Conservation (phyloP, 2,888 invertebrate genomes). For the Cryptocephalus moraei region DNA sequence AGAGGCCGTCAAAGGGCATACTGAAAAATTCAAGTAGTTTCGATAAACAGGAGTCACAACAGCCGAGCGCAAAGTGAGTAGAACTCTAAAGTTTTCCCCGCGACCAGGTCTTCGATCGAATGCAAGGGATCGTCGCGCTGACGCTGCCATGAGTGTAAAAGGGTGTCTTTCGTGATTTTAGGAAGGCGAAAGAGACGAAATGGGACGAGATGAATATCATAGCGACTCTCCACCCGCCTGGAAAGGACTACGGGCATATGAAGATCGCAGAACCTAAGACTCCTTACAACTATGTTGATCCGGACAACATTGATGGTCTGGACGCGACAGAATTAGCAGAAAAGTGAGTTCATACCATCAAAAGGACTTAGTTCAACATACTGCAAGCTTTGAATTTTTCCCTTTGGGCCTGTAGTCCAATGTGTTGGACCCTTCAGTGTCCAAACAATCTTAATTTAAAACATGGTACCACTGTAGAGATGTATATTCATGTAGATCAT, state of each 20-base stretch:
- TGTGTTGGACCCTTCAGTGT: no score
- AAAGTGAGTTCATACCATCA: conserved; percentile 44
- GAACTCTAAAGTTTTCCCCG: background rate
- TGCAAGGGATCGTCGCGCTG: no score
- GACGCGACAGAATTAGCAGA: conserved; percentile 67
- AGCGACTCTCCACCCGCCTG: conserved; percentile 93
- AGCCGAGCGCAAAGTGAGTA: conserved; percentile 21
- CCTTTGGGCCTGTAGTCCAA: no score
- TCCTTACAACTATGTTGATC: conserved; percentile 58
- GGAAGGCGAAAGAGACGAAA: conserved; percentile 54
- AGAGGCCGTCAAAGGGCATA: conserved; percentile 82
- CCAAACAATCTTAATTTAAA: no score
- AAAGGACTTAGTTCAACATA: background rate
- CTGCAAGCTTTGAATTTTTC: background rate
- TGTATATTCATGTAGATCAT: no score
- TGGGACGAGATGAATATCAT: conserved; percentile 99
- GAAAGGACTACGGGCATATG: conserved; percentile 99
- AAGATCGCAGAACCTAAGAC: conserved; percentile 98
- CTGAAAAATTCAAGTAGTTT: conserved; percentile 87
- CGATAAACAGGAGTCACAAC: conserved; percentile 49
- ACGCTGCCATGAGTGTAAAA: no score
- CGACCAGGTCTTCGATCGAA: no score
- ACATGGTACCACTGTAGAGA: no score
- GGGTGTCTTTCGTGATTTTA: conserved; percentile 11
- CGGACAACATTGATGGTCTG: conserved; percentile 51